These are phyloP conservation scores for Takifugu rubripes DNA, from an alignment of 2,797 vertebrate genomes.

Conservation along the genomic window DNA sequence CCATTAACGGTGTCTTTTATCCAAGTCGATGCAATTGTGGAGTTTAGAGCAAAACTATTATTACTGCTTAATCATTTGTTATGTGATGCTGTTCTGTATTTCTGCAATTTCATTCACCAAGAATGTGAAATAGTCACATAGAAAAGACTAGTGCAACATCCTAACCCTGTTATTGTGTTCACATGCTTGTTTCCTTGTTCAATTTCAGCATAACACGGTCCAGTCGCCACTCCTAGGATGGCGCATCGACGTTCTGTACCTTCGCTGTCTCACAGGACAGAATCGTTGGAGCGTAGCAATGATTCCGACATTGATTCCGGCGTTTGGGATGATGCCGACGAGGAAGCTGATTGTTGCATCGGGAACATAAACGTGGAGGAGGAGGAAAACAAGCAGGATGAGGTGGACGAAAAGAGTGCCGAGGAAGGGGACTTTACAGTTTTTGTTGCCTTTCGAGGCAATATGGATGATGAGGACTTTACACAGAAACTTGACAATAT, in stretches of 20 bases:
- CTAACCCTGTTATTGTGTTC: neutral
- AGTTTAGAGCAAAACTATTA: too few relatives aligned
- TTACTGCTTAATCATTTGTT: too few relatives aligned
- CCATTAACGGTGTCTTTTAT: too few relatives aligned
- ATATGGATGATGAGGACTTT: constrained; percentile 91
- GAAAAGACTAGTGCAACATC: neutral
- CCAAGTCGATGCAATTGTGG: too few relatives aligned
- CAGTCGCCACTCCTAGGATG: constrained; percentile 72
- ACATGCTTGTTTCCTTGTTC: constrained; percentile 9
- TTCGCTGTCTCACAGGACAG: constrained; percentile 72
- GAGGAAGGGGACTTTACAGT: constrained; percentile 80
- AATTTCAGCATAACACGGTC: constrained; percentile 59
- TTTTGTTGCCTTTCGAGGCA: constrained; percentile 92
- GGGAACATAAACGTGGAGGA: constrained; percentile 35
- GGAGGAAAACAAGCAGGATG: constrained; percentile 25
- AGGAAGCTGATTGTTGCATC: constrained; percentile 61
- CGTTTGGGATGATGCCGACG: constrained; percentile 82
- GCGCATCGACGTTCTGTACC: constrained; percentile 55
- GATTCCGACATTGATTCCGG: constrained; percentile 87
- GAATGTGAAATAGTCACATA: too few relatives aligned
- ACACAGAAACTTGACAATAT: constrained; percentile 85
- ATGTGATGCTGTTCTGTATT: neutral
- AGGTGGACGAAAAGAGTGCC: constrained; percentile 28
- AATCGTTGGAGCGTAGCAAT: constrained; percentile 70
- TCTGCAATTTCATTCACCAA: neutral